phyloP scores from a whole-genome alignment of 2,797 vertebrate genomes.

The Enteromius unitaeniatus region DNA sequence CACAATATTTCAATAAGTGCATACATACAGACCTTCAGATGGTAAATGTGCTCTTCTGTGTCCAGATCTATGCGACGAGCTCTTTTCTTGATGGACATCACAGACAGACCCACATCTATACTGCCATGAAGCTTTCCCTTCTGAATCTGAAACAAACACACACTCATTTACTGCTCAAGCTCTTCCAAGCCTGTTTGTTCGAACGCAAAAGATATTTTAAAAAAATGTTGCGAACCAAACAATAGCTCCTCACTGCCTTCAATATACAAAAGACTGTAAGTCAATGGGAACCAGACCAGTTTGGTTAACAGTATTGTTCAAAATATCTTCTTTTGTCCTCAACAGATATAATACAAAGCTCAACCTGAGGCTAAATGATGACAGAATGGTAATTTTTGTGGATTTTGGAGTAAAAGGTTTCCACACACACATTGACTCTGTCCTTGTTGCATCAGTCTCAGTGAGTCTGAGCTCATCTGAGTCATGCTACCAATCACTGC shows the following conservation, averaged over 20 bases:
- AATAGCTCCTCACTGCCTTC: background rate
- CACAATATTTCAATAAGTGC: background rate
- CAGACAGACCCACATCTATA: constrained; percentile 97
- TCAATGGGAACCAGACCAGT: background rate
- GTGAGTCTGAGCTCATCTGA: constrained; percentile 10
- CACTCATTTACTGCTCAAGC: background rate
- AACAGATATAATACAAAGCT: background rate
- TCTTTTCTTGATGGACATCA: constrained; percentile 99
- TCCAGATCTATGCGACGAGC: constrained; percentile 96
- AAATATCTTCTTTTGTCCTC: background rate
- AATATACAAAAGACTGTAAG: background rate
- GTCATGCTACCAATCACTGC: constrained; percentile 36
- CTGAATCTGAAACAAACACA: constrained; percentile 85
- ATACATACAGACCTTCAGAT: constrained; percentile 87
- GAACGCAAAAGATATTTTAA: background rate
- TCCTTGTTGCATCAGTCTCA: constrained; percentile 2
- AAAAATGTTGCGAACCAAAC: background rate
- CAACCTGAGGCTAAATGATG: background rate
- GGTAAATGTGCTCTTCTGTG: constrained; percentile 98
- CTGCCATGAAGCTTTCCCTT: constrained; percentile 97
- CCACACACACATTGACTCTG: background rate
- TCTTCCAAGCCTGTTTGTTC: background rate
- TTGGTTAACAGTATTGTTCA: background rate
- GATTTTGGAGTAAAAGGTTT: background rate
- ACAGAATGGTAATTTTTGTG: background rate